These are phyloP conservation scores for Morone chrysops DNA, from an alignment of 2,113 vertebrate species.

Conservation along the genomic window DNA sequence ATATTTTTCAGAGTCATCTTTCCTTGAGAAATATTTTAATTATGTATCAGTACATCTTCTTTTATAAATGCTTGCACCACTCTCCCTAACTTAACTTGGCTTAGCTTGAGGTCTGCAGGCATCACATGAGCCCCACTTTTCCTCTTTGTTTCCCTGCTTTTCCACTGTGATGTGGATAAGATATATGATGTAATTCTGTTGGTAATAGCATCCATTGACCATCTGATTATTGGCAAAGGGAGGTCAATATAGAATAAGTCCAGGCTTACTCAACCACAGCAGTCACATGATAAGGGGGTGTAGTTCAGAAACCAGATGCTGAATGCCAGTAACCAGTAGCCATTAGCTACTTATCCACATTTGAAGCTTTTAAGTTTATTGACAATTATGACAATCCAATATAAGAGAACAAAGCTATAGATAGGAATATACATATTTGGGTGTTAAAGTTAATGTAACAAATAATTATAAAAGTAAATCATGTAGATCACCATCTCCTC, in stretches of 20 bases:
- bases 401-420: neutral
- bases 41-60: neutral
- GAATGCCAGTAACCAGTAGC: neutral
- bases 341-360: neutral
- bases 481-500: neutral
- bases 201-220: constrained; percentile 4
- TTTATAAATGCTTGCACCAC: neutral
- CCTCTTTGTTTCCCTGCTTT: neutral
- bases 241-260: neutral
- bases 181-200: constrained; percentile 9
- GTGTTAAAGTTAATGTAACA: neutral
- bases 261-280: neutral
- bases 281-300: neutral
- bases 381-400: neutral
- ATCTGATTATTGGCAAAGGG: constrained; percentile 17
- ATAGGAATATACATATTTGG: neutral
- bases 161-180: neutral
- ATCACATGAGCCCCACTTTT: neutral
- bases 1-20: neutral
- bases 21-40: neutral
- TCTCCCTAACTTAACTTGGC: neutral
- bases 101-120: neutral
- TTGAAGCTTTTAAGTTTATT: neutral
- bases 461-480: neutral
- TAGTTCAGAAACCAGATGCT: neutral